Base-by-base conservation (phyloP, 1,140 invertebrate species). In the Copidosoma floridanum region DNA sequence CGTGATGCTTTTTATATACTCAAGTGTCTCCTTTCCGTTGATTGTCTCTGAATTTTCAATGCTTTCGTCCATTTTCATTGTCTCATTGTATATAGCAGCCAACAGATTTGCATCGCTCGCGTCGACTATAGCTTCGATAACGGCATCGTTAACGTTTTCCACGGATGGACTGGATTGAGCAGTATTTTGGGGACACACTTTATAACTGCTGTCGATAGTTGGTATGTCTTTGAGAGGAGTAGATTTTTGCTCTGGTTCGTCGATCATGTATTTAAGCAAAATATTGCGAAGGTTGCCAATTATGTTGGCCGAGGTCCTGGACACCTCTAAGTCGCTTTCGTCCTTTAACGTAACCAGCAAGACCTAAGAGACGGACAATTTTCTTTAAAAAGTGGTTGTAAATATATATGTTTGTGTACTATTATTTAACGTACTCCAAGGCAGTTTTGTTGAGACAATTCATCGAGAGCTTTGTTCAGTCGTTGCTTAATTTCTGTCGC, bases 291-390 rank as follows among this genome's bases (percentile, higher is more conserved):
- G 68, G 52, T 83, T 78, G 12, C 71, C 77, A 1, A 87, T 81
- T 26, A 88, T 84, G 16, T 67, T 63, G 0, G 86, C 80, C 0
- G 88, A 81, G 12, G 77, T 73, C 61, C 85, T 86, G 52, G 86
- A 82, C 0, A 92, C 87, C 66, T 88, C 85, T 1, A 87, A 77
- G 71, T 91, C 88, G 57, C 84, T 85, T 46, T 91, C 88, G 23
- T 92, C 87, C 8, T 85, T 79, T 37, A 91, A 66, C 2, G 86
- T 83, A 40, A 81, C 77, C 0, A 89, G 68, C 7, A 91, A 69
- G 2, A 89, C 73, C 75, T 79, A 20, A 26, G 64, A 61, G 32
- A 32, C n/a, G n/a, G n/a, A n/a, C n/a, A n/a, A n/a, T n/a, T n/a
- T n/a, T 3, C 3, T 14, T 44, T 37, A 41, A 27, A 37, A 32